These are phyloP conservation scores for Amphiprion clarkii DNA, from an alignment of 2,797 vertebrate species.

Conservation along the genomic window DNA sequence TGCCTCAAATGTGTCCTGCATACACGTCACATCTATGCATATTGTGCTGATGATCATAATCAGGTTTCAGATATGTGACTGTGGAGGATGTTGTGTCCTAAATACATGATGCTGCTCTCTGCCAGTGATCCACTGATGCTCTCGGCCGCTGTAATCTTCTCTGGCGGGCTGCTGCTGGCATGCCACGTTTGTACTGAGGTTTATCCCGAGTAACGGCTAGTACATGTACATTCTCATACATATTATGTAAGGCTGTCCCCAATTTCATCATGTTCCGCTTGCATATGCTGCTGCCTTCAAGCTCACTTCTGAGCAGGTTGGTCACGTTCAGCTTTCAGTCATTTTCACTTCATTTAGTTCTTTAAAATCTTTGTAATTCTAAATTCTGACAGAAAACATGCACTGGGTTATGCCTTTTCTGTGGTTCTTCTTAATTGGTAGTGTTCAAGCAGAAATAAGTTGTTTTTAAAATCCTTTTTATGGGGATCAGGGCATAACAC, in stretches of 20 bases:
- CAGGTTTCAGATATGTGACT: conserved; percentile 35
- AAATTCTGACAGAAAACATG: background rate
- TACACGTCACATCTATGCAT: background rate
- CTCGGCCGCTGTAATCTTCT: conserved; percentile 70
- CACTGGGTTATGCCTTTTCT: background rate
- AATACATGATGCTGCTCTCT: conserved; percentile 57
- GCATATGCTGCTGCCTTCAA: conserved; percentile 30
- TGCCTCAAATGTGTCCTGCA: background rate
- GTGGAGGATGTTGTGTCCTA: conserved; percentile 61
- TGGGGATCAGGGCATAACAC: conserved; percentile 6
- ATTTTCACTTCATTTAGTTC: conserved; percentile 14
- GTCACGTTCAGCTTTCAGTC: conserved; percentile 4
- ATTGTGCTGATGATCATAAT: conserved; percentile 29
- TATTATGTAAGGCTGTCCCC: conserved; percentile 72
- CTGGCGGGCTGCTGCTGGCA: conserved; percentile 62
- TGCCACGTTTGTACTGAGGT: conserved; percentile 54
- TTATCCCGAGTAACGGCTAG: conserved; percentile 58
- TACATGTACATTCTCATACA: conserved; percentile 49
- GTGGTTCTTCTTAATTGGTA: background rate
- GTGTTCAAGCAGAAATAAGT: background rate
- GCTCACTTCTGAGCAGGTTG: conserved; percentile 1
- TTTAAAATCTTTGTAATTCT: background rate
- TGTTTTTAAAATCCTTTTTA: background rate
- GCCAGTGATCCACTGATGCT: conserved; percentile 57
- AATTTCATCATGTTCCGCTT: conserved; percentile 46